Base-by-base conservation (phyloP, 2,888 invertebrate genomes). In the Leptopilina myrica region DNA sequence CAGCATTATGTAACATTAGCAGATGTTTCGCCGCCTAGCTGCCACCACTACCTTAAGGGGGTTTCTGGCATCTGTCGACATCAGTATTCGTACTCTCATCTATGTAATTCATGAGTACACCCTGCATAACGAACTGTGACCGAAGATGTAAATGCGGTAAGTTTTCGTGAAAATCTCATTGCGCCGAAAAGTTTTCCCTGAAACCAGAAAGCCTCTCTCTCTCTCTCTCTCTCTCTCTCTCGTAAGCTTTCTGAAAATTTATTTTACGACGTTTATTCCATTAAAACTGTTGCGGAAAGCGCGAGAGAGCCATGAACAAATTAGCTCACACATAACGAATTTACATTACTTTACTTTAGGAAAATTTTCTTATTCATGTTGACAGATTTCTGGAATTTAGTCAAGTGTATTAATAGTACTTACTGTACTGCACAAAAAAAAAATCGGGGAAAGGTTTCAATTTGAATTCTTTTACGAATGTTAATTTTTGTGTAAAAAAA, bases 191-290 rank as follows among this genome's bases (percentile, higher is more conserved):
- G 26, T 73, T 73, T 73, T 33, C n/a, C 33, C 73, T 9, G 56
- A 49, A 49, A 56, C n/a, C 73, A 56, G 73, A 56, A 73, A 73
- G 53, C 56, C 56, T 43, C 43, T 0, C 33, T 33, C 33, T 5
- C 33, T 33, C 33, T 5, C 26, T 26, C 26, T 26, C 33, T 2
- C 33, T 3, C 33, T 33, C 33, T 0, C 33, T 53, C 56, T 73
- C 73, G 49, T 73, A 73, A 56, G 73, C 73, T 73, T 49, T 73
- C 69, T 73, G 73, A 73, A 73, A 73, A 73, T 73, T 73, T 73
- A 73, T 73, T 73, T 73, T 56, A 73, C 56, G 56, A 73, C 73
- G 56, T 73, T 49, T 73, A 56, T 73, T 73, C 73, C 73, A 56
- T 73, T 73, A 56, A 73, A 73, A 73, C 56, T 73, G 73, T 56